Evolutionary conservation across 2,113 vertebrate species (phyloP), one percentile per base, ranked within the genome.

Genomic region (Phylloscopus trochilus): DNA sequence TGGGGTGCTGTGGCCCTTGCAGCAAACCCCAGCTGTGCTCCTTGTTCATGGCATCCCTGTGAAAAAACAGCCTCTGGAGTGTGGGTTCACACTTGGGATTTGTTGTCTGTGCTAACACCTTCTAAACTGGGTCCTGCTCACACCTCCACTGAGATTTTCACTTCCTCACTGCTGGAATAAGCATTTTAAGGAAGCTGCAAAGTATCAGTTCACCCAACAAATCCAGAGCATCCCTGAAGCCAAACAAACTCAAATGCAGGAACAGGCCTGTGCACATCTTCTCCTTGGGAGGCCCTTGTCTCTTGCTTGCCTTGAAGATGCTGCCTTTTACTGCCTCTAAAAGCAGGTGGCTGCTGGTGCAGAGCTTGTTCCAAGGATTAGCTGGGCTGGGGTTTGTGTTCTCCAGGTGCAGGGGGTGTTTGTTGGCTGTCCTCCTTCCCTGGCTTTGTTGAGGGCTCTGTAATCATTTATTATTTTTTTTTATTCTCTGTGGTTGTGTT

Each of bases 401-500:
- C 53, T 72, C 13, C 0, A 1, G 43, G 67, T 76, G 68, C 46
- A 8, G 55, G 33, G 39, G 26, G 5, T 59, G 59, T 62, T 86
- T 64, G 46, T 63, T 86, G 30, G 79, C 79, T 83, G 23, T 39
- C 72, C 53, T 28, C 37, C 69, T 56, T 59, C 9, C 6, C 51
- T 79, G 23, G 75, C 72, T 95, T 79, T 52, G 47, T 23, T 66
- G 68, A 74, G 56, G 52, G 47, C 72, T 88, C 79, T 90, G 37
- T 82, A 87, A 94, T 83, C 4, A 31, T 70, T 89, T 56, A 22
- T 26, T 58, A 13, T 41, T 59, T n/a, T 59, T n/a, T n/a, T 22
- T 86, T 63, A 20, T 81, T 83, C n/a, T 92, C 49, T 75, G 27
- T 96, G 99, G 98, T 90, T 91, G 76, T 91, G 43, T 95, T 44